Conservation (phyloP, 2,113 vertebrate genomes). For the Cepphus grylle region DNA sequence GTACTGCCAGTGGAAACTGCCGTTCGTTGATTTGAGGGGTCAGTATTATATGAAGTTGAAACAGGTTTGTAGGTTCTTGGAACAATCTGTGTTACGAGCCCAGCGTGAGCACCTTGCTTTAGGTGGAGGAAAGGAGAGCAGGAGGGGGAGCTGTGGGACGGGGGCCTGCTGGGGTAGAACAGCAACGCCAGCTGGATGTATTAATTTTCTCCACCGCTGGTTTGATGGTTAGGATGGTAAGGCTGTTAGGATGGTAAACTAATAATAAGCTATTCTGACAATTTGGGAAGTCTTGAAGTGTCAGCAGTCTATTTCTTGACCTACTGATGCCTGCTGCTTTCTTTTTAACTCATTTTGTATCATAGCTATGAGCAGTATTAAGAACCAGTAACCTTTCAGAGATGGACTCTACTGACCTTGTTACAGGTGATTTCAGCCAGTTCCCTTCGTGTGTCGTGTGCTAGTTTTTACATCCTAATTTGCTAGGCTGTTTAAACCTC, state of each 20-base stretch:
- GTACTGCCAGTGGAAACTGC: not conserved
- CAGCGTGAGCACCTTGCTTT: not conserved
- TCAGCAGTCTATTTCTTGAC: not conserved
- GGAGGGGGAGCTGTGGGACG: not conserved
- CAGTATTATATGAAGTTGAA: not conserved
- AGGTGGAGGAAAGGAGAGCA: not conserved
- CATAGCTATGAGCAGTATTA: not conserved
- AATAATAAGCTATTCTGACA: not conserved
- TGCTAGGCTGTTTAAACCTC: not conserved
- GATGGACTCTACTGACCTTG: not conserved
- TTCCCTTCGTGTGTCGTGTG: not conserved
- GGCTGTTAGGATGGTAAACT: not conserved
- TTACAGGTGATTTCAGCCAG: not conserved
- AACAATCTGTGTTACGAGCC: rapidly evolving
- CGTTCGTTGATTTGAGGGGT: not conserved
- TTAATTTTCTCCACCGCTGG: not conserved
- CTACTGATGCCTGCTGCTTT: not conserved
- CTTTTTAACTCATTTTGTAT: not conserved
- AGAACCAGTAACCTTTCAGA: not conserved
- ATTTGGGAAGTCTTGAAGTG: not conserved
- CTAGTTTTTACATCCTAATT: not conserved
- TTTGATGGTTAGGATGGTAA: not conserved
- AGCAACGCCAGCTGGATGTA: rapidly evolving
- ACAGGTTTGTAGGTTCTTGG: not conserved
- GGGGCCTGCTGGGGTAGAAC: not conserved